Evolutionary conservation across 2,797 vertebrate genomes (phyloP), one percentile per base, ranked within the genome.

Genomic region (Psittacula echo): DNA sequence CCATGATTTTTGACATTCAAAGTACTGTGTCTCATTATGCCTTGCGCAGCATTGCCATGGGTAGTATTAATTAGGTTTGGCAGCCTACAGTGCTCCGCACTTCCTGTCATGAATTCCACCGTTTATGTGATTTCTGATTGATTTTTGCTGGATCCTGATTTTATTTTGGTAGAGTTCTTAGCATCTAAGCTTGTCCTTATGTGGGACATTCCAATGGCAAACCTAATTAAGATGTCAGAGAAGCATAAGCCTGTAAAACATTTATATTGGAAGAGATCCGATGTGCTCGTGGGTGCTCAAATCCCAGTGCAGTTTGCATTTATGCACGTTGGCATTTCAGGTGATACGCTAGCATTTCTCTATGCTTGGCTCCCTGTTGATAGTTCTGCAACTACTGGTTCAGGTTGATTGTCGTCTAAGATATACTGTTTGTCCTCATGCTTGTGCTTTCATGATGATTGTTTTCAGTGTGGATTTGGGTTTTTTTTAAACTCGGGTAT

Each of bases 201-300:
- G 18, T 79, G 41, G 48, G 56, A 71, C 37, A 45, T 87, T 92
- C 65, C 53, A 77, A 5, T 2, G 61, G n/a, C 76, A 87, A 71
- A 79, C 51, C 24, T 71, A 89, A 87, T 85, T 94, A 85, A 89
- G 67, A 75, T 87, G 78, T 47, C 54, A 73, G 75, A 61, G 72
- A 74, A 74, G 72, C 85, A 45, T 83, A 93, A 87, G 65, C 72
- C 61, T 48, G 29, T 85, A 82, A 91, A 92, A 87, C 85, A 51
- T 85, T 94, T 78, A 70, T 0, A 0, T 39, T 82, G 65, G 48
- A 92, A 74, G 82, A 92, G 65, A 76, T 71, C 48, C 71, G 42
- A 92, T 61, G 61, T 87, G 78, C 87, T 91, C 21, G 39, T 87
- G 61, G 62, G 51, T 80, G 65, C 85, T 91, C 87, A 89, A 87